A percentile compares a stretch with the other conserved stretches of the same genome.
These are phyloP conservation scores for Panthera leo DNA, from an alignment of 2,113 vertebrate genomes.

Conservation along the genomic window DNA sequence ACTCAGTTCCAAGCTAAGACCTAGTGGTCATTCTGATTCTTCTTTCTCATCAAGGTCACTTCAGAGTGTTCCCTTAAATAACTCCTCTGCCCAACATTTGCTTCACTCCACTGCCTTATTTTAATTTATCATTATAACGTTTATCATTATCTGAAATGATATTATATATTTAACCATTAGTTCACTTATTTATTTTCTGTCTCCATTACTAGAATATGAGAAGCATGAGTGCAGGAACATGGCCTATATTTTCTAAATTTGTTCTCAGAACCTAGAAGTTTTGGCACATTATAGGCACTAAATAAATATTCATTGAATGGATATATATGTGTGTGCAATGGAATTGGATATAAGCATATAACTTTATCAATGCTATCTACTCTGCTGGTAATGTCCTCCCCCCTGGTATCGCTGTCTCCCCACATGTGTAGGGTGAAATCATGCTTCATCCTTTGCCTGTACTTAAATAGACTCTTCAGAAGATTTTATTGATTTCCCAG, in stretches of 20 bases:
- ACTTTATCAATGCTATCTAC: background rate
- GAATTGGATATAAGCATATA: background rate
- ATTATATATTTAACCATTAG: background rate
- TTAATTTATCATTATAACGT: background rate
- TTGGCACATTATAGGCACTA: background rate
- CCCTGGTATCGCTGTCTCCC: background rate
- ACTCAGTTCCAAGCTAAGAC: background rate
- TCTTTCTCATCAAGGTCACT: background rate
- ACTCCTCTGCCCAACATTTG: background rate
- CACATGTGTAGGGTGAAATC: background rate
- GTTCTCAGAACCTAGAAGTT: background rate
- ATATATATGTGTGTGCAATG: background rate
- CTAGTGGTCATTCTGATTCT: background rate
- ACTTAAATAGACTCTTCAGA: background rate
- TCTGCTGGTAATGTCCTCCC: background rate
- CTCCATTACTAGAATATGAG: background rate
- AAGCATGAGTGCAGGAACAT: rapidly evolving
- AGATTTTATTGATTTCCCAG: background rate
- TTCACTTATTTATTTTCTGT: background rate
- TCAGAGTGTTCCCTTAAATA: background rate
- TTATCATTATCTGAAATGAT: background rate
- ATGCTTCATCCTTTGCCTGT: background rate
- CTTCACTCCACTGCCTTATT: background rate
- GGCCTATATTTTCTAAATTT: background rate
- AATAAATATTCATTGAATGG: background rate